phyloP scores from a whole-genome alignment of 2,113 vertebrate genomes.

The Myrmecophaga tridactyla region DNA sequence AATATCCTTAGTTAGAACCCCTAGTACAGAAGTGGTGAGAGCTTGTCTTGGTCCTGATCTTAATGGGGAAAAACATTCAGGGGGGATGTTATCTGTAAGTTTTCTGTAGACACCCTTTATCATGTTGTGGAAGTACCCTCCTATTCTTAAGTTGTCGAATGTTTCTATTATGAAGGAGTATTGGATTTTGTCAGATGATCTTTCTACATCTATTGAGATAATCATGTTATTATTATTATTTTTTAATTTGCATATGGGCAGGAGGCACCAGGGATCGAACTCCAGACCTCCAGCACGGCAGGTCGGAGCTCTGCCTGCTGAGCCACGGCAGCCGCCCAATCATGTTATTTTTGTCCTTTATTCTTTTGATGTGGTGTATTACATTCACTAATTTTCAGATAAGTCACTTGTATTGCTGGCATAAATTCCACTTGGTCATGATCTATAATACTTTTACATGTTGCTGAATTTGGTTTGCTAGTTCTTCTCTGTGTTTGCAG shows the following conservation, averaged over 20 bases:
- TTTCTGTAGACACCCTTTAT: background rate
- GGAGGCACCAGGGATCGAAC: too few species aligned
- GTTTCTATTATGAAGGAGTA: background rate
- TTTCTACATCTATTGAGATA: background rate
- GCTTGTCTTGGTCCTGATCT: background rate
- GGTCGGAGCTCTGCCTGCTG: too few species aligned
- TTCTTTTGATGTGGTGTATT: background rate
- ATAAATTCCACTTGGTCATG: background rate
- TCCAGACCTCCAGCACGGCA: too few species aligned
- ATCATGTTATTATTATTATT: background rate
- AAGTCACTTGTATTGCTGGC: background rate
- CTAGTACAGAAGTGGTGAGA: background rate
- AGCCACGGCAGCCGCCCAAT: too few species aligned
- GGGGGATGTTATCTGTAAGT: background rate
- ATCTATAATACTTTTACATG: background rate
- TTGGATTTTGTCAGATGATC: background rate
- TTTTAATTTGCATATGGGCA: too few species aligned
- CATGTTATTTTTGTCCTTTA: background rate
- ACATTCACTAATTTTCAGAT: conserved; percentile 8
- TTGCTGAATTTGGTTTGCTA: background rate
- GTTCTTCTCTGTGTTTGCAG: background rate
- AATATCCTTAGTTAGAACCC: background rate
- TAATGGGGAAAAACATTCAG: background rate
- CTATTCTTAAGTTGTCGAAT: background rate
- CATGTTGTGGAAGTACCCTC: background rate